Evolutionary conservation across 2,113 vertebrate species (phyloP).

Genomic region (Excalfactoria chinensis): DNA sequence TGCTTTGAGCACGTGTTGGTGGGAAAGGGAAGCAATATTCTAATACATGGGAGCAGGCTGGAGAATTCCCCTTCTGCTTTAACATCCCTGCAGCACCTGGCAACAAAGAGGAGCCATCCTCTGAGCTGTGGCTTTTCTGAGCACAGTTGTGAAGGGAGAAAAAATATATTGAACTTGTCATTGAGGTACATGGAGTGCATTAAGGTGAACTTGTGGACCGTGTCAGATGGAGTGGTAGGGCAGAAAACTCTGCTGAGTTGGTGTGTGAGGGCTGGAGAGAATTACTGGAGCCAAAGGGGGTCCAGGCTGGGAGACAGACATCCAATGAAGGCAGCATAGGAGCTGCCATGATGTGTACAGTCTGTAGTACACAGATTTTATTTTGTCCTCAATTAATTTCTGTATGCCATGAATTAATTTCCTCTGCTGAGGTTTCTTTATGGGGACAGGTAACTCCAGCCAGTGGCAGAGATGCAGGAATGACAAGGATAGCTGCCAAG

Average conservation of each 20-base stretch:
- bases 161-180: not conserved
- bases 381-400: not conserved
- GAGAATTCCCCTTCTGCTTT: not conserved
- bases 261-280: not conserved
- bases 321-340: not conserved
- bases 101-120: not conserved
- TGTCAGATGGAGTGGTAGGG: not conserved
- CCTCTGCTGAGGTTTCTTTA: not conserved
- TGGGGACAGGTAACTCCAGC: not conserved
- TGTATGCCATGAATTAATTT: not conserved
- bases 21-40: constrained; percentile 20
- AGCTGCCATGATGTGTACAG: not conserved
- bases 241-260: not conserved
- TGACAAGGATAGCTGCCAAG: not conserved
- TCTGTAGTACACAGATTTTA: not conserved
- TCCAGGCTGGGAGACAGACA: not conserved
- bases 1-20: not conserved
- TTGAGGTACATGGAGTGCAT: not conserved
- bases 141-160: not conserved
- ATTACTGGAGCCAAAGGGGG: not conserved
- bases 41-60: not conserved
- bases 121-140: not conserved
- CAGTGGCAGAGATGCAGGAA: not conserved
- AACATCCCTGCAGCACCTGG: not conserved
- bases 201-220: not conserved